These are phyloP conservation scores for Pelosia muscerda DNA, from an alignment of 2,888 invertebrate species.

Conservation along the genomic window DNA sequence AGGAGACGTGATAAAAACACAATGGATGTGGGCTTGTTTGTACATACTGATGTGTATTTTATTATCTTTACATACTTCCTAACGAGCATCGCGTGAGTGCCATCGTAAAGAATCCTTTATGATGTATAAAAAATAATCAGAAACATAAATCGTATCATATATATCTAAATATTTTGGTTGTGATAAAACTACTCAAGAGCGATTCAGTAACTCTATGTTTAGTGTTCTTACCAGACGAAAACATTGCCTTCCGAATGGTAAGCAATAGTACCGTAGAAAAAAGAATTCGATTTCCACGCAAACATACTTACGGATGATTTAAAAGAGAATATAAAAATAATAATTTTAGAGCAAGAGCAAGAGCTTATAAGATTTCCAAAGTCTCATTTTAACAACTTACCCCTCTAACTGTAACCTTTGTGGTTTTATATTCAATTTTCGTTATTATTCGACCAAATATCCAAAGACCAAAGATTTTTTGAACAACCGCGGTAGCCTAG, in stretches of 20 bases:
- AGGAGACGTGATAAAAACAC: conserved; percentile 23
- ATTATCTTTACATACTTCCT: conserved; percentile 25
- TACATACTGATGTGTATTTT: conserved; percentile 19
- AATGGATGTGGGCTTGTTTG: conserved; percentile 17
- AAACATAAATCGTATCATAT: conserved; percentile 12
- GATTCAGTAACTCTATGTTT: not conserved
- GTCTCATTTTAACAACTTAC: not conserved
- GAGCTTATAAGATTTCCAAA: not conserved
- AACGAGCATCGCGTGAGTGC: conserved; percentile 12
- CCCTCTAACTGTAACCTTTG: not conserved
- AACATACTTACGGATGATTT: too few relatives aligned
- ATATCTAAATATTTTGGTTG: conserved; percentile 11
- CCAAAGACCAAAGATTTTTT: too few relatives aligned
- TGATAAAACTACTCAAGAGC: not conserved
- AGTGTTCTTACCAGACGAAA: not conserved
- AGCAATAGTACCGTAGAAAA: not conserved
- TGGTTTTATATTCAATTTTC: not conserved
- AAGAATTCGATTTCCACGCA: too few relatives aligned
- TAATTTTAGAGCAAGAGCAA: too few relatives aligned
- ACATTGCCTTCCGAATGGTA: not conserved
- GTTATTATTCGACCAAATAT: too few relatives aligned
- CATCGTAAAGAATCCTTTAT: conserved; percentile 19
- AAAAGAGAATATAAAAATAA: too few relatives aligned
- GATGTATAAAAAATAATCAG: conserved; percentile 10
- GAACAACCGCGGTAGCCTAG: too few relatives aligned